Percentiles rank a stretch among this genome's conserved stretches.
Conservation (phyloP, 2,888 invertebrate genomes). For the Mimas tiliae region DNA sequence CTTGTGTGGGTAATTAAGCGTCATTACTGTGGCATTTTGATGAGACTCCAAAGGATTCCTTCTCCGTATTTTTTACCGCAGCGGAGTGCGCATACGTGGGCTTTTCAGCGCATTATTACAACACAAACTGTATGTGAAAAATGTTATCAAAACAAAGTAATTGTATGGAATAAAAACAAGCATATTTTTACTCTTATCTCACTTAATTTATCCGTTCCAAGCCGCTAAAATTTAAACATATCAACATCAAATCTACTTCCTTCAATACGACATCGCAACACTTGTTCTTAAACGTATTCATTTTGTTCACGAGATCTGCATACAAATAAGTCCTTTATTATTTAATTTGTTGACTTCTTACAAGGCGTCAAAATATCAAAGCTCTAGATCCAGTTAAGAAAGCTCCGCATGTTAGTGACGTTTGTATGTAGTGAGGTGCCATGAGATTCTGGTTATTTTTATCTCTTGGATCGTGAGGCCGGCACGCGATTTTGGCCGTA, state of each 20-base stretch:
- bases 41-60: constrained; percentile 25
- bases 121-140: no score
- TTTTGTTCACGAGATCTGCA: constrained; percentile 59
- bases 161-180: background rate
- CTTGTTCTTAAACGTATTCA: constrained; percentile 53
- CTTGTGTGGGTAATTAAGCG: constrained; percentile 65
- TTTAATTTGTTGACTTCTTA: constrained; percentile 73
- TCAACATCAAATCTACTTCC: constrained; percentile 36
- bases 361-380: constrained; percentile 75
- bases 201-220: constrained; percentile 10
- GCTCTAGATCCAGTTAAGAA: constrained; percentile 45
- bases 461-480: constrained; percentile 64
- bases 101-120: no score
- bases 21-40: constrained; percentile 35
- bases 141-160: background rate
- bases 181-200: background rate
- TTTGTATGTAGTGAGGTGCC: constrained; percentile 40
- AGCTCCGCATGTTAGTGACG: constrained; percentile 38
- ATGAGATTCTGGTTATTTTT: constrained; percentile 55
- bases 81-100: background rate
- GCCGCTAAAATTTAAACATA: constrained; percentile 4
- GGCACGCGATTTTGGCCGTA: constrained; percentile 75
- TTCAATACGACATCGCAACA: constrained; percentile 49
- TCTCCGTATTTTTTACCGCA: constrained; percentile 11
- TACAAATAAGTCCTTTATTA: constrained; percentile 71